Base-by-base conservation (phyloP, 1,140 invertebrate species). In the Drosophila ananassae region DNA sequence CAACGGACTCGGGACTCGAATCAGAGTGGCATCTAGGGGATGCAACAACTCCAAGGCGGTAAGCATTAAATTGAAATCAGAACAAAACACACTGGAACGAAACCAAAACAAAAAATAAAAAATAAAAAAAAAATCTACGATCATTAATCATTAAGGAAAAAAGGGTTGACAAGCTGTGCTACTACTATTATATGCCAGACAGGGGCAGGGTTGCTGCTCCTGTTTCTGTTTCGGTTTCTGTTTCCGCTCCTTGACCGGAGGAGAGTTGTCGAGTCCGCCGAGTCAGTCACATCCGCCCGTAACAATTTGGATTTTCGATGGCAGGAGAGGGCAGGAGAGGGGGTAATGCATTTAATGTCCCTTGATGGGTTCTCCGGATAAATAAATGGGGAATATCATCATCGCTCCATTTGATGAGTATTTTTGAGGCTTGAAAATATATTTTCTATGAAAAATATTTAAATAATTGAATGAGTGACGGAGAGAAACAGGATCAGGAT, bases 31-130 rank as follows among this genome's bases (percentile, higher is more conserved):
- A 41, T n/a, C 32, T 17, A 51, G 34, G 63, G 63, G 63, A 48
- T 44, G 34, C 22, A 57, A 48, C 57, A 51, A 74, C 28, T 39
- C 48, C 13, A 44, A 44, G 17, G 47, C 28, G 22, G 41, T 46
- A 56, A 44, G 73, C 60, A 66, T 54, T 75, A 76, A 87, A 87
- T 87, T 89, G 83, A 89, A 89, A 89, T 83, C 83, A 83, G 83
- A 69, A 77, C 79, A 83, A 89, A 83, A 89, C 79, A 77, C 21
- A 77, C 21, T 63, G 47, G 34, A 51, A 51, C 44, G 32, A 78
- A 71, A 32, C 58, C 47, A 22, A 51, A 68, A 54, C 60, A 30
- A 46, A 25, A 5, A 47, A 44, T 10, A n/a, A 53, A 10, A 54
- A 28, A 51, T 30, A 10, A 72, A 25, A 55, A 64, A 22, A 51